These are phyloP conservation scores for Mormyrus hasselquistii DNA, from an alignment of 2,797 vertebrate species.

Conservation along the genomic window DNA sequence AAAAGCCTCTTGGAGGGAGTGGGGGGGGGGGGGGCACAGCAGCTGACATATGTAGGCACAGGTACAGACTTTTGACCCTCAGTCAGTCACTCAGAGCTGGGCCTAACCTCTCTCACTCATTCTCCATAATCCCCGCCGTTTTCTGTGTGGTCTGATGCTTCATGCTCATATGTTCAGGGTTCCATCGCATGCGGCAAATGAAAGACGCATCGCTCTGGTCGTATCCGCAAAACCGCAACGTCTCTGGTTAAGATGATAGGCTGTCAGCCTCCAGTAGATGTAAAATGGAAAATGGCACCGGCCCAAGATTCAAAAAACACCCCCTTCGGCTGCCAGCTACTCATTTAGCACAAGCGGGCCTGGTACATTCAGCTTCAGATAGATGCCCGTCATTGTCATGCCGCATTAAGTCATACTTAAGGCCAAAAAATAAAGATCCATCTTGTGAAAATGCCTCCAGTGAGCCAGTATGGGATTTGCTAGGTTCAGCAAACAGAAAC, in stretches of 20 bases:
- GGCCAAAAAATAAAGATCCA: not conserved
- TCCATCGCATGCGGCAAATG: not conserved
- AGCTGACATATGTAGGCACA: not conserved
- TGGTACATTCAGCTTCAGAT: constrained; percentile 31
- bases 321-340: constrained; percentile 47
- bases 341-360: constrained; percentile 43
- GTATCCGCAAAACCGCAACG: constrained; percentile 31
- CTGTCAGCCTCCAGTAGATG: constrained; percentile 37
- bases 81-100: not conserved
- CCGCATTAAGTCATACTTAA: constrained; percentile 24
- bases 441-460: not conserved
- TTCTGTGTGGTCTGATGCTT: not conserved
- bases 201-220: constrained; percentile 18
- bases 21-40: not conserved
- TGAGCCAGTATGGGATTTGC: constrained; percentile 22
- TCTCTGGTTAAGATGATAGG: constrained; percentile 30
- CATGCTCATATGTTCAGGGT: not conserved
- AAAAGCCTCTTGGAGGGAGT: not conserved
- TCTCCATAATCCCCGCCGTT: constrained; percentile 3
- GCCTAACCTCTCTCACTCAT: not conserved
- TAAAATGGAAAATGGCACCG: constrained; percentile 56
- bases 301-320: constrained; percentile 54
- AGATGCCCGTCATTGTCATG: constrained; percentile 33
- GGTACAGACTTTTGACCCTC: not conserved
- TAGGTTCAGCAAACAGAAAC: constrained; percentile 35